These are phyloP conservation scores for Nephila pilipes DNA, from an alignment of 1,140 invertebrate genomes.

Conservation along the genomic window DNA sequence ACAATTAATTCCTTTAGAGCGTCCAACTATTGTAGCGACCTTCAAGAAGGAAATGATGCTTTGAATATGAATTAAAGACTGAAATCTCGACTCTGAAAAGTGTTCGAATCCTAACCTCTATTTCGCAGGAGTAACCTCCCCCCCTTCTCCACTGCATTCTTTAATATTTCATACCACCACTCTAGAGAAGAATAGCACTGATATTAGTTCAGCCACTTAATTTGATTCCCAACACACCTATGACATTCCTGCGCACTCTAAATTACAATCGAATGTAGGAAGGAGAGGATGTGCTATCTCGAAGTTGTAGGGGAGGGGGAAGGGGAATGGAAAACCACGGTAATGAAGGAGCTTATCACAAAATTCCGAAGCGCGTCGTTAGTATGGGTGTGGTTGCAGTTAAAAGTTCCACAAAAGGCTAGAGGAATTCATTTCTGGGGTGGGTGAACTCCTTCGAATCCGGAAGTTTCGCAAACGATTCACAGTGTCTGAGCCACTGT, in stretches of 20 bases:
- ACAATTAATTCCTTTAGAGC: no score
- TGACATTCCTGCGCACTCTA: not conserved
- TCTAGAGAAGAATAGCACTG: slow-evolving; percentile 4
- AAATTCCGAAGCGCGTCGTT: slow-evolving; percentile 29
- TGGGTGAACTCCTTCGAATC: not conserved
- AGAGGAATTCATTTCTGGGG: not conserved
- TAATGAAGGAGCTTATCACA: slow-evolving; percentile 51
- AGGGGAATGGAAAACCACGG: not conserved
- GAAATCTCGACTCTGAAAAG: not conserved
- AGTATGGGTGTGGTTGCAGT: not conserved
- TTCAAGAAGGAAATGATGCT: no score
- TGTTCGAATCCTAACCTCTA: not conserved
- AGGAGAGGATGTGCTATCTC: not conserved
- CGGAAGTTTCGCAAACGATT: slow-evolving; percentile 68
- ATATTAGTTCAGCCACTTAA: slow-evolving; percentile 29
- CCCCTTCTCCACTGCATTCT: not conserved
- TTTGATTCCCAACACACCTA: slow-evolving; percentile 18
- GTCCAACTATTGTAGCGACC: no score
- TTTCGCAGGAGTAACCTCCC: not conserved
- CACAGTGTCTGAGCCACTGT: slow-evolving; percentile 39
- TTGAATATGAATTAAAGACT: no score
- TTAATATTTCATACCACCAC: not conserved
- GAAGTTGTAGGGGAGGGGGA: not conserved
- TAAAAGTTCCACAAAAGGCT: slow-evolving; percentile 18
- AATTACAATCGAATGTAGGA: slow-evolving; percentile 7